A percentile compares a stretch with the other conserved stretches of the same genome.
These are phyloP conservation scores for Palaemon carinicauda DNA, from an alignment of 1,140 invertebrate species.

Conservation along the genomic window DNA sequence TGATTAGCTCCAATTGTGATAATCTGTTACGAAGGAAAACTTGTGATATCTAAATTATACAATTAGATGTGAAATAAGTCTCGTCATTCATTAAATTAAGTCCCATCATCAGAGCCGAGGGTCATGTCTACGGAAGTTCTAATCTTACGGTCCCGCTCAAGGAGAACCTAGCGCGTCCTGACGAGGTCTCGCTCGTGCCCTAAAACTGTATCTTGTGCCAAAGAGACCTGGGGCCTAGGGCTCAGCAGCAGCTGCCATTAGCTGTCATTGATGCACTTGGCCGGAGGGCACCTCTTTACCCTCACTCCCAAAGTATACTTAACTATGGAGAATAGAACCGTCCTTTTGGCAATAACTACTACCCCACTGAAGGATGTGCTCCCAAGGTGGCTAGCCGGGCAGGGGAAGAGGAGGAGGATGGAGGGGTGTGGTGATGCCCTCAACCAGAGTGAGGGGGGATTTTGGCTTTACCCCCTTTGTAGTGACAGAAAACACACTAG, in stretches of 20 bases:
- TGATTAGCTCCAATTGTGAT: conserved; percentile 43
- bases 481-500: conserved; percentile 31
- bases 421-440: conserved; percentile 55
- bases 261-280: conserved; percentile 54
- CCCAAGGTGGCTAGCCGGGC: conserved; percentile 56
- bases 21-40: conserved; percentile 48
- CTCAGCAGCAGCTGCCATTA: conserved; percentile 50
- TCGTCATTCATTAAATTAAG: conserved; percentile 41
- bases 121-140: conserved; percentile 47
- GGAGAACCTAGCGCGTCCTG: conserved; percentile 54
- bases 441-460: conserved; percentile 44
- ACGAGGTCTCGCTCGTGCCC: conserved; percentile 56
- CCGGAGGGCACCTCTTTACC: conserved; percentile 55
- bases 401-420: conserved; percentile 43
- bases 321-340: conserved; percentile 57
- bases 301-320: conserved; percentile 57
- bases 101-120: conserved; percentile 50
- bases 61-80: conserved; percentile 42
- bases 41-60: conserved; percentile 49
- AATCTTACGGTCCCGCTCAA: conserved; percentile 48
- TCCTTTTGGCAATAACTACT: conserved; percentile 55
- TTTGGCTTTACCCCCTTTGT: not conserved
- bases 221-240: conserved; percentile 55
- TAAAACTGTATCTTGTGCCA: conserved; percentile 57
- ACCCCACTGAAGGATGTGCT: conserved; percentile 57